Evolutionary conservation across 2,888 invertebrate genomes (phyloP).

Genomic region (Andrena haemorrhoa): DNA sequence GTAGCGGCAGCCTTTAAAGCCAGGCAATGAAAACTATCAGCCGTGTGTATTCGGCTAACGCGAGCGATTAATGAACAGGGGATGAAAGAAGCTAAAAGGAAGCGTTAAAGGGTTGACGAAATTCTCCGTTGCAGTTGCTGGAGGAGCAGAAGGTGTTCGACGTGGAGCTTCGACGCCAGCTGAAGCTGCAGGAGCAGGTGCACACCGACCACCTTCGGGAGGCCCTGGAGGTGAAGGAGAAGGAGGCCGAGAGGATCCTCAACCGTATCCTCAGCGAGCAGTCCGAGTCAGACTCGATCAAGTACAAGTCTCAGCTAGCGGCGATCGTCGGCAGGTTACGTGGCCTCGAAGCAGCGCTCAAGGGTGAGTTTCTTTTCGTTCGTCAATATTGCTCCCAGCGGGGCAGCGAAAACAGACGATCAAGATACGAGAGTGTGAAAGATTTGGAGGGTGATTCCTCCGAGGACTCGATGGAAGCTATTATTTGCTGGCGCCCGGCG

Average conservation of each 20-base stretch:
- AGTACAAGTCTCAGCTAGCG: conserved; percentile 90
- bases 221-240: conserved; percentile 88
- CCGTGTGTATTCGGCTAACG: no score
- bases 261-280: conserved; percentile 89
- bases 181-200: conserved; percentile 94
- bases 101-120: not conserved
- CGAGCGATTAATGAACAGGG: not conserved
- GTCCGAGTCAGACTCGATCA: conserved; percentile 88
- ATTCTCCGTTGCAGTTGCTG: conserved; percentile 86
- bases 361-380: conserved; percentile 86
- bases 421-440: no score
- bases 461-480: not conserved
- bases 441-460: conserved; percentile 2
- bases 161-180: conserved; percentile 90
- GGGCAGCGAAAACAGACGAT: not conserved
- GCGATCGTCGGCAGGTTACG: conserved; percentile 90
- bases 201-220: conserved; percentile 93
- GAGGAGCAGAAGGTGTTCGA: conserved; percentile 88
- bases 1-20: no score
- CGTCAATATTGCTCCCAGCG: not conserved
- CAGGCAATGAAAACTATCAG: no score
- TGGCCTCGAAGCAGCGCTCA: conserved; percentile 91
- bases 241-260: conserved; percentile 86
- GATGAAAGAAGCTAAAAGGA: not conserved
- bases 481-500: not conserved